phyloP scores from a whole-genome alignment of 92 coral and sea anemone species.

The Porites lobata region DNA sequence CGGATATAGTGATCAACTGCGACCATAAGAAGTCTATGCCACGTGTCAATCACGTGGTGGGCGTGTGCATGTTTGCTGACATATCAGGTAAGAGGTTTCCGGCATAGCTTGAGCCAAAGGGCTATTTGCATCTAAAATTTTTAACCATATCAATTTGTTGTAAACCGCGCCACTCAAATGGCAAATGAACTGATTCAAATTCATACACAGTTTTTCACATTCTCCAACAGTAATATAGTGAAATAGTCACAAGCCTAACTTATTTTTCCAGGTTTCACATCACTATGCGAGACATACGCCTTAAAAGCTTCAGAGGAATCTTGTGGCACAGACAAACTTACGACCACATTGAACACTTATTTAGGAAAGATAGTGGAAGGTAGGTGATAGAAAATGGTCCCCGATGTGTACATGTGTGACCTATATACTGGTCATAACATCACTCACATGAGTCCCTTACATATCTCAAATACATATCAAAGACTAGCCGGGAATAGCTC shows the following conservation, averaged over 20 bases:
- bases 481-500: no score
- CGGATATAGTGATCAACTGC: slow-evolving; percentile 93
- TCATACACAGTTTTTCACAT: no score
- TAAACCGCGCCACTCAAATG: not conserved
- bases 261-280: slow-evolving; percentile 84
- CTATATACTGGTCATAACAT: no score
- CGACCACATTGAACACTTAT: slow-evolving; percentile 90
- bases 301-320: slow-evolving; percentile 65
- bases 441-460: no score
- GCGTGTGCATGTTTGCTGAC: slow-evolving; percentile 97
- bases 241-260: not conserved
- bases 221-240: not conserved
- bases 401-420: not conserved
- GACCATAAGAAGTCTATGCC: slow-evolving; percentile 96
- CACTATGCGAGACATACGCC: slow-evolving; percentile 93
- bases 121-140: no score
- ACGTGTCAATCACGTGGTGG: slow-evolving; percentile 80
- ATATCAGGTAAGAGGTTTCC: slow-evolving; percentile 80
- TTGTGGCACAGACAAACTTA: slow-evolving; percentile 96
- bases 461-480: no score
- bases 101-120: no score
- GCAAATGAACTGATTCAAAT: not conserved
- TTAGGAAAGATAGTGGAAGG: slow-evolving; percentile 98
- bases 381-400: slow-evolving; percentile 17
- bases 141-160: no score